phyloP scores from a whole-genome alignment of 2,888 invertebrate species.

The Xanthorhoe designata region DNA sequence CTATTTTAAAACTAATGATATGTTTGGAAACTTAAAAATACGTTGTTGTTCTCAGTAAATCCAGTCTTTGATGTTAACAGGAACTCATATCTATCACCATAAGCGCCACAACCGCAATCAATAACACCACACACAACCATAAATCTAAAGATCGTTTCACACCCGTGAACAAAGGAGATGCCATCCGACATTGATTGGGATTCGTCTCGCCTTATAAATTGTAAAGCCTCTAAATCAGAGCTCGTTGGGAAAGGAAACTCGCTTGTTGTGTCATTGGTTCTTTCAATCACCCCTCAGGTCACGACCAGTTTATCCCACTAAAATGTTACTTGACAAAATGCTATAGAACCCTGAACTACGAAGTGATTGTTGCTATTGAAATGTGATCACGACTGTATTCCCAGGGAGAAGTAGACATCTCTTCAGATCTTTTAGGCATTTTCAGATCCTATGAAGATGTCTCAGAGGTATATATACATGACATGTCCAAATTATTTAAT shows the following conservation, averaged over 20 bases:
- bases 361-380: not conserved
- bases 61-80: conserved; percentile 10
- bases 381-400: no score
- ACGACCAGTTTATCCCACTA: not conserved
- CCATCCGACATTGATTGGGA: conserved; percentile 61
- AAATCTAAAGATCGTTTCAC: conserved; percentile 45
- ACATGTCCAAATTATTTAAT: no score
- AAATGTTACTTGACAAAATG: not conserved
- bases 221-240: conserved; percentile 66
- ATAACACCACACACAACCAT: conserved; percentile 32
- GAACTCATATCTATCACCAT: conserved; percentile 11
- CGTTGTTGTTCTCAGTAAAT: not conserved
- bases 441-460: no score
- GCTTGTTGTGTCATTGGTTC: not conserved
- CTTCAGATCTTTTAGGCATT: no score
- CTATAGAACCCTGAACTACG: not conserved
- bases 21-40: no score
- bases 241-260: conserved; percentile 58
- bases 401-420: no score
- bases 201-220: conserved; percentile 66
- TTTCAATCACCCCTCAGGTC: not conserved
- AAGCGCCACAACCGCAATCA: conserved; percentile 26
- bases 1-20: no score
- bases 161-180: conserved; percentile 51
- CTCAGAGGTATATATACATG: no score